Evolutionary conservation across 2,797 vertebrate genomes (phyloP), one percentile per base, ranked within the genome.

Genomic region (Pipistrellus kuhlii): DNA sequence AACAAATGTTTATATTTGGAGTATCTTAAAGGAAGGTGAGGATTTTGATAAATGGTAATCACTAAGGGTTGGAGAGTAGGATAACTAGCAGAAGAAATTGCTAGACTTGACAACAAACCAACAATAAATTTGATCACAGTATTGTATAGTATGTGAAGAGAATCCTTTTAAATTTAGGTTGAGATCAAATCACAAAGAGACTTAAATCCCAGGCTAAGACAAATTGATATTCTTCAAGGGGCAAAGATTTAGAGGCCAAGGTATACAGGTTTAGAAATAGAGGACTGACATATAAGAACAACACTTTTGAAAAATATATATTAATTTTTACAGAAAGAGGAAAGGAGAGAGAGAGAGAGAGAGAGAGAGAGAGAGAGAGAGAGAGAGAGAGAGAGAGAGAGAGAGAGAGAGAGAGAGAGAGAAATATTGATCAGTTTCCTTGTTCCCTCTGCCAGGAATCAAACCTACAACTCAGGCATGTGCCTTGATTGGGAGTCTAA

Each of bases 41-140:
- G 27, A 64, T 95, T 96, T 68, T 94, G 69, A 66, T 68, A 84
- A 71, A 41, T 3, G 55, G 25, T 38, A 23, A 83, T n/a, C 9
- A 53, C 0, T 13, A 1, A 78, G 57, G 27, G 73, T 7, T 27
- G 0, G 51, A 73, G 59, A 88, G 68, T 71, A 12, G 41, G 72
- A n/a, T 6, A 62, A 53, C 15, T 41, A 95, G 9, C 23, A 94
- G 80, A 88, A 91, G 48, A 92, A 88, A 55, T 3, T 53, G 25
- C 10, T 30, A 68, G 48, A 51, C 57, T 41, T 51, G 30, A 87
- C 17, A n/a, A 73, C 38, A 91, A 88, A 35, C 23, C 14, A 44
- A 25, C 9, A 66, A 23, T 41, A 80, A 38, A 78, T 82, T n/a
- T 88, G 77, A 64, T 13, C 23, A 48, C 32, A 30, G 23, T 21